Evolutionary conservation across 2,888 invertebrate species (phyloP).

Genomic region (Cotesia congregata): DNA sequence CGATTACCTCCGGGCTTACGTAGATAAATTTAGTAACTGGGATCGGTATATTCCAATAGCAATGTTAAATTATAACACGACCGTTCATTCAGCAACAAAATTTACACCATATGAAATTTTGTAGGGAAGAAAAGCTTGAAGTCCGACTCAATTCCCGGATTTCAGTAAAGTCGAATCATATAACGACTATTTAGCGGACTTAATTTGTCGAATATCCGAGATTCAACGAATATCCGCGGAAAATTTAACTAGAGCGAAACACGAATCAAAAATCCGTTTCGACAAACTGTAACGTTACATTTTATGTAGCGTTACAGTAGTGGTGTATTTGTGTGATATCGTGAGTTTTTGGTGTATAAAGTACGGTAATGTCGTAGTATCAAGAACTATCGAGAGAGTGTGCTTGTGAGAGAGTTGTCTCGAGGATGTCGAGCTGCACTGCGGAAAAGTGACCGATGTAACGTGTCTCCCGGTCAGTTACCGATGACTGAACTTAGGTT

Average conservation of each 20-base stretch:
- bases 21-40: not conserved
- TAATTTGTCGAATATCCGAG: not conserved
- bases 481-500: too few species aligned
- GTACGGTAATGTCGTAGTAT: too few species aligned
- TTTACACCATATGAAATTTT: slow-evolving; percentile 31
- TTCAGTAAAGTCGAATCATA: not conserved
- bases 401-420: too few species aligned
- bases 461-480: too few species aligned
- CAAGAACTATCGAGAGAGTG: too few species aligned
- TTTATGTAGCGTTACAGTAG: too few species aligned
- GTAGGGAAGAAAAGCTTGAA: slow-evolving; percentile 25
- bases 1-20: slow-evolving; percentile 1
- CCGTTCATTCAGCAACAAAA: slow-evolving; percentile 26
- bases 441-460: too few species aligned
- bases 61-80: slow-evolving; percentile 8
- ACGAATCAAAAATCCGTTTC: too few species aligned
- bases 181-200: not conserved
- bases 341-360: too few species aligned
- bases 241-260: not conserved
- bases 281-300: too few species aligned
- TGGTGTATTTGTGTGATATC: too few species aligned
- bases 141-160: slow-evolving; percentile 9
- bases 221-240: not conserved
- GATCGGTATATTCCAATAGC: not conserved
- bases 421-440: too few species aligned